phyloP scores from a whole-genome alignment of 2,797 vertebrate genomes.

The Acestrorhynchus altus region DNA sequence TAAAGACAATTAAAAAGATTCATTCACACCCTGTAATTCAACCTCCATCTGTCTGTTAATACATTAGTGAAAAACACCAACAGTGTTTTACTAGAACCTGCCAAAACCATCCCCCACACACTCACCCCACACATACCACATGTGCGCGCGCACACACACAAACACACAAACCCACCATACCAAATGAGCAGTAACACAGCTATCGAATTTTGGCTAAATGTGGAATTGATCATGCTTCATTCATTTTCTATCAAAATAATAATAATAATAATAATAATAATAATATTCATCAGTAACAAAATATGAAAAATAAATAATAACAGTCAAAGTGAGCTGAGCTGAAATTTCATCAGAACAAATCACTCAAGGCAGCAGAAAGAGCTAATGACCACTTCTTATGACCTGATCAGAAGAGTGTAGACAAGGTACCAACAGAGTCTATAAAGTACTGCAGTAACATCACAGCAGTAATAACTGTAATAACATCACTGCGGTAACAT shows the following conservation, averaged over 20 bases:
- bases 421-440: neutral
- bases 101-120: neutral
- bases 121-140: conserved; percentile 5
- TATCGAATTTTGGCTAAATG: conserved; percentile 42
- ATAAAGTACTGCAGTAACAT: too few species aligned
- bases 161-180: conserved; percentile 6
- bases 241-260: conserved; percentile 42
- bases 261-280: conserved; percentile 17
- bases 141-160: too few species aligned
- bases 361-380: conserved; percentile 19
- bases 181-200: conserved; percentile 28
- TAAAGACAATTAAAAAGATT: conserved; percentile 22
- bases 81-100: neutral
- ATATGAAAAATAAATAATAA: conserved; percentile 31
- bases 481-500: too few species aligned
- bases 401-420: neutral
- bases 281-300: conserved; percentile 18
- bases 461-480: too few species aligned
- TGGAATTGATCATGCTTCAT: conserved; percentile 32
- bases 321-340: neutral
- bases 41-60: conserved; percentile 21
- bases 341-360: conserved; percentile 19
- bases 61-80: conserved; percentile 28
- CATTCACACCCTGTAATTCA: conserved; percentile 18
- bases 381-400: conserved; percentile 15